Evolutionary conservation across 2,888 invertebrate genomes (phyloP).

Genomic region (Neoscelio sp.): DNA sequence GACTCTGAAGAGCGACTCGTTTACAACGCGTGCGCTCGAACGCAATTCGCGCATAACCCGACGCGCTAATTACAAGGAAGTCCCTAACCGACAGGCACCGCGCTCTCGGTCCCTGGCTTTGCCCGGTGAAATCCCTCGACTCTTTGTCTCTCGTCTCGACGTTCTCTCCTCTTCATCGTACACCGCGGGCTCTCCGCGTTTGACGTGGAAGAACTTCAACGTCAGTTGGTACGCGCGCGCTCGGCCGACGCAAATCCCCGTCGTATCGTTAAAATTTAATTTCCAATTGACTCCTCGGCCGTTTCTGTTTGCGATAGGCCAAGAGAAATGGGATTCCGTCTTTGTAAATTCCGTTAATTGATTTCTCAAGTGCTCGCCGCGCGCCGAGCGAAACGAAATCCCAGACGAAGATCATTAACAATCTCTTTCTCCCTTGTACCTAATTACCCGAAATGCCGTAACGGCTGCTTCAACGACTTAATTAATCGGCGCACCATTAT

Average conservation of each 20-base stretch:
- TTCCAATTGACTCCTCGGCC: slow-evolving; percentile 25
- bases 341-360: slow-evolving; percentile 41
- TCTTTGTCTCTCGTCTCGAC: slow-evolving; percentile 3
- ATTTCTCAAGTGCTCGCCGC: slow-evolving; percentile 42
- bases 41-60: slow-evolving; percentile 44
- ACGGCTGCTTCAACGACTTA: slow-evolving; percentile 10
- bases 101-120: too few species aligned
- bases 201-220: slow-evolving; percentile 18
- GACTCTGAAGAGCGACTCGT: neutral
- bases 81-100: slow-evolving; percentile 56
- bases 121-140: too few species aligned
- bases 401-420: slow-evolving; percentile 40
- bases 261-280: slow-evolving; percentile 37
- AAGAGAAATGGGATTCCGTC: slow-evolving; percentile 11
- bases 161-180: slow-evolving; percentile 29
- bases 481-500: slow-evolving; percentile 45
- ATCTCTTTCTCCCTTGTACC: slow-evolving; percentile 17
- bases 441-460: slow-evolving; percentile 31
- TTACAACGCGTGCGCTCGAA: slow-evolving; percentile 12
- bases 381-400: slow-evolving; percentile 17
- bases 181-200: too few species aligned
- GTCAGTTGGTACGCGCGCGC: slow-evolving; percentile 26
- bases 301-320: too few species aligned
- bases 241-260: slow-evolving; percentile 1
- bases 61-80: slow-evolving; percentile 61